phyloP scores from a whole-genome alignment of 2,888 invertebrate genomes.

The Drosophila kokeensis region DNA sequence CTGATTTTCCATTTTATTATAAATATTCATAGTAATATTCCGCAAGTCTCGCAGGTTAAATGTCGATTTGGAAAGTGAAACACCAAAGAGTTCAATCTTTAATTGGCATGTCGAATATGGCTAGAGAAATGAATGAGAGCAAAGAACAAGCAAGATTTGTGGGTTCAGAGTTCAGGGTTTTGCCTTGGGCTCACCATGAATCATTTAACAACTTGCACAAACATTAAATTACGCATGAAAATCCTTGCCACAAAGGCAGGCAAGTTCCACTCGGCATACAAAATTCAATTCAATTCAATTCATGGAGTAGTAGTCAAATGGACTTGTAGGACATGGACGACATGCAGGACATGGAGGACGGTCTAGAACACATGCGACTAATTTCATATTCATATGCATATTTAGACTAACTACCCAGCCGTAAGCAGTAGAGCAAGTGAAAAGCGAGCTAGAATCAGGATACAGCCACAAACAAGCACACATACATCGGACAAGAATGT shows the following conservation, averaged over 20 bases:
- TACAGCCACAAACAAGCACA: background rate
- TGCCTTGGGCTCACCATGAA: conserved; percentile 48
- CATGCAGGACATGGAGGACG: conserved; percentile 17
- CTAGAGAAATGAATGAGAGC: background rate
- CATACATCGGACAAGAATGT: conserved; percentile 5
- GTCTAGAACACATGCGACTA: conserved; percentile 71
- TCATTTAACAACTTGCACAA: conserved; percentile 70
- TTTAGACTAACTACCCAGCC: conserved; percentile 72
- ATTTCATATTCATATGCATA: conserved; percentile 77
- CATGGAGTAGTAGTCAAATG: conserved; percentile 36
- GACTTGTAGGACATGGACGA: conserved; percentile 2
- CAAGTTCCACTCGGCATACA: conserved; percentile 39
- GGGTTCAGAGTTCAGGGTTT: conserved; percentile 1
- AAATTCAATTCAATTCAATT: conserved; percentile 67
- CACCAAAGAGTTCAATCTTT: conserved; percentile 9
- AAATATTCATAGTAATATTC: background rate
- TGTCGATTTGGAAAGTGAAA: background rate
- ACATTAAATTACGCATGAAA: conserved; percentile 71
- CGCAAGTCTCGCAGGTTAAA: background rate
- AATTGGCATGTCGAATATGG: conserved; percentile 24
- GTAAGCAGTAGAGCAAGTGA: conserved; percentile 33
- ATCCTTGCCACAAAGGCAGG: conserved; percentile 45
- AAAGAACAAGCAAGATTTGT: conserved; percentile 1
- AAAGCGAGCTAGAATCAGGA: background rate
- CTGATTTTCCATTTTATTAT: background rate